Evolutionary conservation across 1,140 invertebrate species (phyloP), one percentile per base, ranked within the genome.

Genomic region (Danaus plexippus): DNA sequence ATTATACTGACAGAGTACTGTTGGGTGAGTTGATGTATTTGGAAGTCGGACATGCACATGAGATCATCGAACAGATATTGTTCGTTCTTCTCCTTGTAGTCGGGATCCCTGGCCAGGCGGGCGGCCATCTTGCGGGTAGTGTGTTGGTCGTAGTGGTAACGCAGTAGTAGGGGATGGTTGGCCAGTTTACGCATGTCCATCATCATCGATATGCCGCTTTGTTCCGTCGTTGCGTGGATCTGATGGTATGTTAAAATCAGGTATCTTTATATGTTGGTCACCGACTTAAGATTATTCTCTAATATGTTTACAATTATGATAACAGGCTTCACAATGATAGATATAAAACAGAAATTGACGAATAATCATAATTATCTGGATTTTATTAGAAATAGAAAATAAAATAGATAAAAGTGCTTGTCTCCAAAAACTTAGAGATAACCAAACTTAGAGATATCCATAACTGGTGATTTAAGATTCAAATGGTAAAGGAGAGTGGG

Each of bases 1-100:
- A 11, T 12, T n/a, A 13, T 10, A 80, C 77, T 77, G 83, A 92
- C 91, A 66, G 88, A 88, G 68, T 91, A 92, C 11, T 87, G 82
- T 54, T 89, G 85, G 45, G 95, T 93, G 11, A 97, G 80, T 61
- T 93, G 91, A 80, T 96, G 93, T 54, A 98, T 92, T 73, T 97
- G 94, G 86, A 96, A 98, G 88, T 99, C 97, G 0, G 94, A 96
- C 89, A 95, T 91, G 67, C 92, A 93, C 12, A 90, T 83, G 71
- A 99, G 89, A 78, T 98, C 97, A 70, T 98, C 95, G 47, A 92
- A 92, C 52, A 97, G 92, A 61, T 96, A 93, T 40, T 96, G 88
- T 32, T 91, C 88, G 75, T 96, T 93, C 47, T 93, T 94, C 64
- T 96, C 93, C 71, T 93, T 93, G 68, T 96, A 96, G 0, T 83